These are phyloP conservation scores for Tychaedon coryphoeus DNA, from an alignment of 2,113 vertebrate genomes.

Conservation along the genomic window DNA sequence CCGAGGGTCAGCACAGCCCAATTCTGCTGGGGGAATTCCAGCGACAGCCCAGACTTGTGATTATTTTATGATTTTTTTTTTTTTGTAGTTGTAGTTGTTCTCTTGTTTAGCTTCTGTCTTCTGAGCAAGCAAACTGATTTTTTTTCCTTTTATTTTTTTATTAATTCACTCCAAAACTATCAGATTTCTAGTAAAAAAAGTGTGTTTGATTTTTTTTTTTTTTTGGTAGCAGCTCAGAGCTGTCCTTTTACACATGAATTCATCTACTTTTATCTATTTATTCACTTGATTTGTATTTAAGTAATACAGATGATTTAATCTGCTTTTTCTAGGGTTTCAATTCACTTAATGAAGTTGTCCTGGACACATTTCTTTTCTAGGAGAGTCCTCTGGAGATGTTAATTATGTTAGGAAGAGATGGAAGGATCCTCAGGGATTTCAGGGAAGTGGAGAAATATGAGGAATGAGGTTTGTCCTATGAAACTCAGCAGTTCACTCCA, in stretches of 20 bases:
- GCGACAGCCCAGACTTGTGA: not conserved
- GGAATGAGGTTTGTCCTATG: accelerated
- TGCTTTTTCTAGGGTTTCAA: accelerated
- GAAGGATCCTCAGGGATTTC: not conserved
- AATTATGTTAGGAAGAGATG: not conserved
- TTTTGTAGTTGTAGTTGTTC: not conserved
- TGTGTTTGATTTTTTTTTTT: not conserved
- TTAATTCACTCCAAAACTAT: not conserved
- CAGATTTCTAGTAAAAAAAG: too few species aligned
- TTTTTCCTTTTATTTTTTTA: not conserved
- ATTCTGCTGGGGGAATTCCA: too few species aligned
- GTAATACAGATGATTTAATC: not conserved
- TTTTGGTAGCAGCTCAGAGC: not conserved
- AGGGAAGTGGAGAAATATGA: not conserved
- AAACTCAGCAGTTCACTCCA: not conserved
- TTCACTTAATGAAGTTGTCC: not conserved
- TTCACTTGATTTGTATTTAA: not conserved
- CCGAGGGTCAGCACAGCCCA: accelerated
- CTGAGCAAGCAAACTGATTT: not conserved
- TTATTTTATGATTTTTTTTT: not conserved
- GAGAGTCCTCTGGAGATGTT: not conserved
- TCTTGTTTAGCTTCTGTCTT: not conserved
- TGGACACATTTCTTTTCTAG: not conserved
- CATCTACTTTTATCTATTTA: accelerated
- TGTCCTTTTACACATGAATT: not conserved